Evolutionary conservation across 2,113 vertebrate genomes (phyloP), one percentile per base, ranked within the genome.

Genomic region (Canis aureus): DNA sequence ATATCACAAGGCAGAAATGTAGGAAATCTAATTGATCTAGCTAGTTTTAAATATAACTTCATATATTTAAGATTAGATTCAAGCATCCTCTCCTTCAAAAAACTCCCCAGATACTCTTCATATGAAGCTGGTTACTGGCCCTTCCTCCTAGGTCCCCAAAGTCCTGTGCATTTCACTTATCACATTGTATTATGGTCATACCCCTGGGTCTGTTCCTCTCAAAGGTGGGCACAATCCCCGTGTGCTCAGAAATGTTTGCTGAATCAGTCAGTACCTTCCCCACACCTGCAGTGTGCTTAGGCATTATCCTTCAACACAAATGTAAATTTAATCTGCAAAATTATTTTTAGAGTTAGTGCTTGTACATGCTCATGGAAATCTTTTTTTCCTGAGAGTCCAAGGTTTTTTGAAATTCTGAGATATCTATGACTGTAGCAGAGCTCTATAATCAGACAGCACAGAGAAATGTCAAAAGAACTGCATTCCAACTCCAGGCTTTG

Each of bases 381-480:
- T 74, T 82, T 93, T 84, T 73, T 43, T 76, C 76, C 43, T 59
- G 5, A 89, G 53, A 89, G 51, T 29, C 32, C 69, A 92, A 82
- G 27, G 62, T 57, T 96, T 85, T 78, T 92, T 53, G 73, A 93
- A 96, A 94, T 86, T 83, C 90, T 83, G 60, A 82, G 69, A 59
- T 86, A 95, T 57, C 76, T 89, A 43, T 83, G 60, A 89, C 38
- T 79, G 2, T 12, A 88, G 89, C 89, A 93, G 74, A 64, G 78
- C 69, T 96, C 53, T 93, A n/a, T 38, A 92, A 92, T 90, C 88
- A 96, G 69, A 80, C 62, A 89, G 49, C 66, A 92, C 29, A 85
- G 64, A 95, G n/a, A 53, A 97, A 95, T 78, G 69, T 84, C 64
- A 69, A 89, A 96, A 91, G 79, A 84, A 88, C 67, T 27, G 8